Percentiles rank a stretch among this genome's conserved stretches.
These are phyloP conservation scores for Drosophila setosimentum DNA, from an alignment of 2,888 invertebrate species.

Conservation along the genomic window DNA sequence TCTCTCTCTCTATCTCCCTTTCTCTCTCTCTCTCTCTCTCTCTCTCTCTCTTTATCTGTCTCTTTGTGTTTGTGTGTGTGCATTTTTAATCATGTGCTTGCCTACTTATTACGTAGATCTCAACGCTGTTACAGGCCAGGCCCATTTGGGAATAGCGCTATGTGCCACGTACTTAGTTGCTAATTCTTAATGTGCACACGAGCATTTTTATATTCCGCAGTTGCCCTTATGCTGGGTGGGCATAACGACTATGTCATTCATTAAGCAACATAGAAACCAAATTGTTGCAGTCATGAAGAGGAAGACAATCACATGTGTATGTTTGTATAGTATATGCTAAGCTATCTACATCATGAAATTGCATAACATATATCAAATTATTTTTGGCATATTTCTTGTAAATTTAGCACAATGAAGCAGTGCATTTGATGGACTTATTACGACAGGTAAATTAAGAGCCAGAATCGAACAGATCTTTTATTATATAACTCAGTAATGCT, in stretches of 20 bases:
- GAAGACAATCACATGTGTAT: neutral
- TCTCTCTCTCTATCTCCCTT: neutral
- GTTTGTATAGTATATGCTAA: neutral
- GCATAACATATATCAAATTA: neutral
- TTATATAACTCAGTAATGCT: neutral
- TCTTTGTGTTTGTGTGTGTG: slow-evolving; percentile 43
- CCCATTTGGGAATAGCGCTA: slow-evolving; percentile 70
- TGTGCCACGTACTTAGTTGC: slow-evolving; percentile 75
- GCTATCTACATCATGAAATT: no score
- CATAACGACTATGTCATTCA: slow-evolving; percentile 23
- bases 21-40: neutral
- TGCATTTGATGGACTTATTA: neutral
- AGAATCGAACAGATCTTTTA: neutral
- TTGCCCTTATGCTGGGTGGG: neutral
- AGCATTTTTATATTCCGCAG: slow-evolving; percentile 54
- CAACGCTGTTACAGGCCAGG: slow-evolving; percentile 63
- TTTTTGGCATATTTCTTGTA: neutral
- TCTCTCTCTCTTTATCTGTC: neutral
- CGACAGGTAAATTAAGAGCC: neutral
- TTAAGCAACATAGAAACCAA: slow-evolving; percentile 21
- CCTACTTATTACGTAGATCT: slow-evolving; percentile 66
- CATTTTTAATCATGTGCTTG: slow-evolving; percentile 77
- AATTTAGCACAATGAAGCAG: neutral
- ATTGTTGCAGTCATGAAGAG: neutral
- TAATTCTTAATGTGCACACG: slow-evolving; percentile 77